phyloP scores from a whole-genome alignment of 2,113 vertebrate species.

The Anhinga rufa region DNA sequence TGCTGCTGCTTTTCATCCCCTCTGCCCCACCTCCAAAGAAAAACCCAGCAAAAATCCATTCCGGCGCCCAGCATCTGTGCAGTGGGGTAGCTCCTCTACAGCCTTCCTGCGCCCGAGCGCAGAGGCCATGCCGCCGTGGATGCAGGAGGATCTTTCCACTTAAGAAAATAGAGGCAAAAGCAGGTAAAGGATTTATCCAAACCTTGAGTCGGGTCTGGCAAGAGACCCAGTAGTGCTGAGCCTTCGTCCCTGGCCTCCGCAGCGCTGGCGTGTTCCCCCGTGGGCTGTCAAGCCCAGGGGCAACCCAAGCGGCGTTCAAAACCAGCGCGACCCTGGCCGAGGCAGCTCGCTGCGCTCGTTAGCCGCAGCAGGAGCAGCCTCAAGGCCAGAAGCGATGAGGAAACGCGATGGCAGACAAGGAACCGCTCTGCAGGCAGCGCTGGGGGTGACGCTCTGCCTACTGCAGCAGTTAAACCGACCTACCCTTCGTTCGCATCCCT shows the following conservation, averaged over 20 bases:
- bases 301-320: not conserved
- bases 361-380: not conserved
- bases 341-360: fast-evolving
- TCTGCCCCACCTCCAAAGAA: not conserved
- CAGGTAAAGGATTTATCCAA: not conserved
- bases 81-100: not conserved
- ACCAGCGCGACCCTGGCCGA: fast-evolving
- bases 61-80: not conserved
- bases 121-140: fast-evolving
- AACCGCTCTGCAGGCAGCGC: not conserved
- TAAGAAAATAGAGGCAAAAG: not conserved
- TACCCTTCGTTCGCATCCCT: not conserved
- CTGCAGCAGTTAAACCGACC: not conserved
- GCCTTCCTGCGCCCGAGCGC: fast-evolving
- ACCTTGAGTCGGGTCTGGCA: fast-evolving
- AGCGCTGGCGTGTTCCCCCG: not conserved
- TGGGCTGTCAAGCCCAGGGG: fast-evolving
- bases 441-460: not conserved
- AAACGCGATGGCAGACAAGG: not conserved
- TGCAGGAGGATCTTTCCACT: not conserved
- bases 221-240: not conserved
- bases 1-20: fast-evolving
- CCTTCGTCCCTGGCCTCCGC: not conserved
- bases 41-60: not conserved
- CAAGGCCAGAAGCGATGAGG: not conserved